Conservation (phyloP, 2,888 invertebrate species). For the Alloplasta piceator region DNA sequence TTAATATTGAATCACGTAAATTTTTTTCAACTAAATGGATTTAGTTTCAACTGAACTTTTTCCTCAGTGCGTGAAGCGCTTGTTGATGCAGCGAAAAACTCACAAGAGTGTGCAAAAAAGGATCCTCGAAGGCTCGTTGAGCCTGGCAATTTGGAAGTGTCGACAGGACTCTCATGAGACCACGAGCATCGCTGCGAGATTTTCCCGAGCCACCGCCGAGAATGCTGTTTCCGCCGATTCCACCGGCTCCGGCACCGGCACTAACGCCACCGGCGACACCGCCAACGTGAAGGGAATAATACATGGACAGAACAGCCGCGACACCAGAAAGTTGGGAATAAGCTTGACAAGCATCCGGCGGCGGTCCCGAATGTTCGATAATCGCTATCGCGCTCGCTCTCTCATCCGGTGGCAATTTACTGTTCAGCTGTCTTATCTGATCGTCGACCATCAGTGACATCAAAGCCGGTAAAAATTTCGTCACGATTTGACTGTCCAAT, state of each 20-base stretch:
- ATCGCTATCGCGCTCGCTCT: conserved; percentile 96
- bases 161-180: conserved; percentile 93
- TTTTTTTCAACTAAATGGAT: too few species aligned
- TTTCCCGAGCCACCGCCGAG: conserved; percentile 73
- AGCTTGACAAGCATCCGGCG: conserved; percentile 96
- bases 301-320: conserved; percentile 96
- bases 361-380: conserved; percentile 96
- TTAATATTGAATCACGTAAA: too few species aligned
- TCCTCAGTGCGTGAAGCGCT: not conserved
- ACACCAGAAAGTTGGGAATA: conserved; percentile 96
- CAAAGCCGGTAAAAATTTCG: conserved; percentile 96
- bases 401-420: conserved; percentile 96
- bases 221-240: conserved; percentile 88
- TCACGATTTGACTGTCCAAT: conserved; percentile 95
- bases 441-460: conserved; percentile 96
- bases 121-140: conserved; percentile 97
- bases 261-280: conserved; percentile 87
- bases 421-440: conserved; percentile 92
- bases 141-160: conserved; percentile 95
- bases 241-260: conserved; percentile 57
- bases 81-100: conserved; percentile 60
- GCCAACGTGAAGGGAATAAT: conserved; percentile 95
- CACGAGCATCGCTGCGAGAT: conserved; percentile 82
- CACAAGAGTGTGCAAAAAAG: conserved; percentile 96
- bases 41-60: too few species aligned